Evolutionary conservation across 92 coral and sea anemone species (phyloP).

Genomic region (Porites evermanni): DNA sequence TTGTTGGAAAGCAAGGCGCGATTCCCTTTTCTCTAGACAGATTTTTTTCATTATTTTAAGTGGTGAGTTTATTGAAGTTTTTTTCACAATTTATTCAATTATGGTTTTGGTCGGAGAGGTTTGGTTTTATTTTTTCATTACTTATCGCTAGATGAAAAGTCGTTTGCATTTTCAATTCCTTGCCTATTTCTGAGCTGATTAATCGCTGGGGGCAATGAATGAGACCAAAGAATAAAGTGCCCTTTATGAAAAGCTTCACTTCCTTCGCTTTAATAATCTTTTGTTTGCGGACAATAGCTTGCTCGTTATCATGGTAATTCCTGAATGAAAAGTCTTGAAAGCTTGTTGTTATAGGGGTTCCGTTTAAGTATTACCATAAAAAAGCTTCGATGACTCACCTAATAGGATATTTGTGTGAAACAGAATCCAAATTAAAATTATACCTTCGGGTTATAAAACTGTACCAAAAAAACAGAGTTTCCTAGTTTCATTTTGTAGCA

Average conservation of each 20-base stretch:
- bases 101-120: slow-evolving; percentile 58
- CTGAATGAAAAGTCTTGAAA: slow-evolving; percentile 77
- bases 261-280: slow-evolving; percentile 92
- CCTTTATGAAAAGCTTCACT: slow-evolving; percentile 88
- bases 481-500: background rate
- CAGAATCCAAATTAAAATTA: slow-evolving; percentile 80
- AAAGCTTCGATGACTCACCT: slow-evolving; percentile 58
- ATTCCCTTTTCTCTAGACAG: slow-evolving; percentile 26
- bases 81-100: slow-evolving; percentile 83
- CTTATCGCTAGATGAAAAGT: slow-evolving; percentile 56
- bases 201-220: slow-evolving; percentile 89
- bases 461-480: background rate
- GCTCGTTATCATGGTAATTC: slow-evolving; percentile 89
- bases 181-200: slow-evolving; percentile 77
- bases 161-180: slow-evolving; percentile 90
- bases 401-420: slow-evolving; percentile 83
- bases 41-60: slow-evolving; percentile 62
- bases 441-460: slow-evolving; percentile 58
- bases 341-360: slow-evolving; percentile 87
- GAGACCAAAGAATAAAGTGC: slow-evolving; percentile 80
- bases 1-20: background rate
- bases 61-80: slow-evolving; percentile 78
- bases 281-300: slow-evolving; percentile 88
- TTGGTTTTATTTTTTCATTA: slow-evolving; percentile 70
- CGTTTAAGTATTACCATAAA: slow-evolving; percentile 83